A percentile compares a stretch with the other conserved stretches of the same genome.
Conservation (phyloP, 2,797 vertebrate genomes). For the Kryptolebias ocellatus region DNA sequence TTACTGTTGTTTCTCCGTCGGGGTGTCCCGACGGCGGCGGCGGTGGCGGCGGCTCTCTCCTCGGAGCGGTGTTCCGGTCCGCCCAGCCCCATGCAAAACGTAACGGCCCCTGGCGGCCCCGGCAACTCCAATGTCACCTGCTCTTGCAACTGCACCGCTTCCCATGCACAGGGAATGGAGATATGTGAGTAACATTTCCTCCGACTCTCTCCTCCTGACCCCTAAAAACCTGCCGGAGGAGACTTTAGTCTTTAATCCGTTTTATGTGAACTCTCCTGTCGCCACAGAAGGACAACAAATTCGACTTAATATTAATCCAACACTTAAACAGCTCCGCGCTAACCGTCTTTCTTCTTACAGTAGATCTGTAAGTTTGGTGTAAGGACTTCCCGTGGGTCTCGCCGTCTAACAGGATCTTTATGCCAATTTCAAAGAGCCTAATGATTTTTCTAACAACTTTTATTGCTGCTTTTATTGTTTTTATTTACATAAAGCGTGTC, state of each 20-base stretch:
- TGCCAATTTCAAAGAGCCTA: neutral
- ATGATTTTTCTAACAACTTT: neutral
- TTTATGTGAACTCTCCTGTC: slow-evolving; percentile 37
- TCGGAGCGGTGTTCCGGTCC: slow-evolving; percentile 76
- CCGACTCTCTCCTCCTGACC: slow-evolving; percentile 23
- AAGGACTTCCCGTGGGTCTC: neutral
- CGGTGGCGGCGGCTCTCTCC: slow-evolving; percentile 69
- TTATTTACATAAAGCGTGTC: neutral
- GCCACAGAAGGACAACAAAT: slow-evolving; percentile 38
- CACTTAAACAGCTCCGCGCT: slow-evolving; percentile 11
- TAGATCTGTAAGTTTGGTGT: neutral
- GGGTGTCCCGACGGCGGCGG: slow-evolving; percentile 71
- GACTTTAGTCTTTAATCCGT: slow-evolving; percentile 55
- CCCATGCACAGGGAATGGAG: slow-evolving; percentile 86
- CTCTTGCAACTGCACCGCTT: slow-evolving; percentile 85
- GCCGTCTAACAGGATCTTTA: slow-evolving; percentile 23
- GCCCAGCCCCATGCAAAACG: slow-evolving; percentile 85
- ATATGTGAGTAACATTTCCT: slow-evolving; percentile 82
- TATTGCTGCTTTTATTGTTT: too few species aligned
- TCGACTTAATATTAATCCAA: slow-evolving; percentile 18
- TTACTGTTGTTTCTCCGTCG: slow-evolving; percentile 72
- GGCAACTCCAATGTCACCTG: slow-evolving; percentile 86
- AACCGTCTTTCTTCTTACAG: neutral
- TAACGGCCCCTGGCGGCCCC: slow-evolving; percentile 81
- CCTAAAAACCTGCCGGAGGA: slow-evolving; percentile 32